These are phyloP conservation scores for Porites australiensis DNA, from an alignment of 64 coral and sea anemone genomes.

Conservation along the genomic window DNA sequence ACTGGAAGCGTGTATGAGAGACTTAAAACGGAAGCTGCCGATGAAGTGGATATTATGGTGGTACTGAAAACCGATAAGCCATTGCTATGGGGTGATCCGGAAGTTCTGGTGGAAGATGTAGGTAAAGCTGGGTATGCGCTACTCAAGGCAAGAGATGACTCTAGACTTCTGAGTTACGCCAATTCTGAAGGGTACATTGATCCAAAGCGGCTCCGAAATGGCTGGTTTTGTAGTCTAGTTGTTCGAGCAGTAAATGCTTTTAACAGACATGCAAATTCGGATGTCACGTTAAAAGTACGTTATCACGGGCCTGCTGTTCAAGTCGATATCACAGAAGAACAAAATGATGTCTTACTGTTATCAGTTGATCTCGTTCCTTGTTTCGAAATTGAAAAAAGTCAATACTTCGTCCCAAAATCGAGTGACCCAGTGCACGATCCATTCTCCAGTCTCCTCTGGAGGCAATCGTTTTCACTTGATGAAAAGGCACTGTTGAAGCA, in stretches of 20 bases:
- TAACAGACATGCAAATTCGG: background rate
- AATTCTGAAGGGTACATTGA: conserved; percentile 5
- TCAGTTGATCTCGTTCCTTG: conserved; percentile 77
- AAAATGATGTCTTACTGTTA: background rate
- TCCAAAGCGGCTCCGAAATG: conserved; percentile 8
- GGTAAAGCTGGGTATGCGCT: conserved; percentile 28
- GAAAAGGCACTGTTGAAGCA: conserved; percentile 43
- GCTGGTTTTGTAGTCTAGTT: conserved; percentile 54
- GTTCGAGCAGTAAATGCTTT: conserved; percentile 34
- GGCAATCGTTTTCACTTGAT: conserved; percentile 73
- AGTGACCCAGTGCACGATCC: background rate
- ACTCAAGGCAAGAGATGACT: conserved; percentile 16
- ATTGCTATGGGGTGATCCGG: conserved; percentile 1
- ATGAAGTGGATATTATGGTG: conserved; percentile 76
- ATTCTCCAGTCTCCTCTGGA: conserved; percentile 37
- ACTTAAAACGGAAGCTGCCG: conserved; percentile 66
- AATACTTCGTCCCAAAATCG: conserved; percentile 19
- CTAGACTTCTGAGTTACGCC: conserved; percentile 4
- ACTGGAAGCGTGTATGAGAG: conserved; percentile 68
- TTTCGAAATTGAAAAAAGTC: conserved; percentile 12
- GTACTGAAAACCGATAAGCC: conserved; percentile 14
- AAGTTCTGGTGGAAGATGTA: background rate
- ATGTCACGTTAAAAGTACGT: conserved; percentile 11
- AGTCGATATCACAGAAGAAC: conserved; percentile 34
- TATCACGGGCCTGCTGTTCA: conserved; percentile 79